These are phyloP conservation scores for Hedychridium roseum DNA, from an alignment of 2,888 invertebrate species.

Conservation along the genomic window DNA sequence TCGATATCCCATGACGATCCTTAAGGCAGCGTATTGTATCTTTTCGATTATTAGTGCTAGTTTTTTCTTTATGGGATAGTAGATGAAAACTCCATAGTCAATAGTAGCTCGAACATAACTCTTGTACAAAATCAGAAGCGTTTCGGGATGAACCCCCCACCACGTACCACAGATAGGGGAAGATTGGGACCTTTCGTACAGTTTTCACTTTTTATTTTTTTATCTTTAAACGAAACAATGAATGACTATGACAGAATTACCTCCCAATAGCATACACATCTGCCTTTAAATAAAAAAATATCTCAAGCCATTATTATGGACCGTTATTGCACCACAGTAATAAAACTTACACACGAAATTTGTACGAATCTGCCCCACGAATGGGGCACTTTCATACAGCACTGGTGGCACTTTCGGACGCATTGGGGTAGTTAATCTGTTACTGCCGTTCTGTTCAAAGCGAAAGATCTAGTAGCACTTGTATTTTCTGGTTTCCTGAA, in stretches of 20 bases:
- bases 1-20: background rate
- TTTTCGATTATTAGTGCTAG: background rate
- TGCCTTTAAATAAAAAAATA: no score
- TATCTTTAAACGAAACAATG: background rate
- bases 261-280: no score
- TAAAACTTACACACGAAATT: no score
- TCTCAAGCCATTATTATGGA: no score
- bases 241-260: no score
- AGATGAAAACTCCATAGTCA: background rate
- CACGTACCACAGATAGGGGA: background rate
- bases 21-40: background rate
- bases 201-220: background rate
- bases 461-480: conserved; percentile 33
- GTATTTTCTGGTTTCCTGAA: conserved; percentile 42
- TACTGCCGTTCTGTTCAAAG: conserved; percentile 39
- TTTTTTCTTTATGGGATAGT: background rate
- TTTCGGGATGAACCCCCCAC: background rate
- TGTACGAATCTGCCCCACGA: no score
- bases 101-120: background rate
- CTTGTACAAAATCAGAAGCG: background rate
- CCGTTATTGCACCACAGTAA: no score
- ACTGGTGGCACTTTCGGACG: no score
- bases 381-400: no score
- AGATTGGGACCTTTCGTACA: background rate
- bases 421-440: no score